Evolutionary conservation across 2,113 vertebrate genomes (phyloP).

Genomic region (Gallinago paraguaiae): DNA sequence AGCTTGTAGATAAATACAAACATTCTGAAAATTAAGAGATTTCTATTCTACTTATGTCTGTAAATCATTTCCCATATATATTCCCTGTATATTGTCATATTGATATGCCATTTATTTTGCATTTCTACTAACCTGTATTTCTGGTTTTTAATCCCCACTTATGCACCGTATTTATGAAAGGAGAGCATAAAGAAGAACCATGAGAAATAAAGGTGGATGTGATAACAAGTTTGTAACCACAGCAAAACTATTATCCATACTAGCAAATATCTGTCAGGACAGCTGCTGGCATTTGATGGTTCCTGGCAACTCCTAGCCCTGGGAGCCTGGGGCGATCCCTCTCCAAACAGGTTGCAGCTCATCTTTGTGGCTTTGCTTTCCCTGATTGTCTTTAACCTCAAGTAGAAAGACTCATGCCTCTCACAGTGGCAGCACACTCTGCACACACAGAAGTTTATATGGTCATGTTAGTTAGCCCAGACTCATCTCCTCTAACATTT

Average conservation of each 20-base stretch:
- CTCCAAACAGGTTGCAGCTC: background rate
- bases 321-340: background rate
- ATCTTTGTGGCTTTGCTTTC: background rate
- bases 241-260: background rate
- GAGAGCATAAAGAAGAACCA: background rate
- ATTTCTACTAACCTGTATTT: background rate
- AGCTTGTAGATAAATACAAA: background rate
- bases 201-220: background rate
- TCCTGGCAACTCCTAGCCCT: background rate
- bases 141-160: background rate
- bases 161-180: background rate
- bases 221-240: background rate
- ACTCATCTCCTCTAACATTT: background rate
- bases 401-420: background rate
- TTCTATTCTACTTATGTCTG: background rate
- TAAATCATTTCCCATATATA: background rate
- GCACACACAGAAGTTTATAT: accelerated
- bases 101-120: background rate
- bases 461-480: background rate
- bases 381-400: background rate
- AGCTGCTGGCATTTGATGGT: background rate
- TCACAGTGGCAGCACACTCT: background rate
- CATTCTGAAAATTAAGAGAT: background rate
- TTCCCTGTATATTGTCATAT: background rate
- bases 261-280: background rate